These are phyloP conservation scores for Emys orbicularis DNA, from an alignment of 2,797 vertebrate species.

Conservation along the genomic window DNA sequence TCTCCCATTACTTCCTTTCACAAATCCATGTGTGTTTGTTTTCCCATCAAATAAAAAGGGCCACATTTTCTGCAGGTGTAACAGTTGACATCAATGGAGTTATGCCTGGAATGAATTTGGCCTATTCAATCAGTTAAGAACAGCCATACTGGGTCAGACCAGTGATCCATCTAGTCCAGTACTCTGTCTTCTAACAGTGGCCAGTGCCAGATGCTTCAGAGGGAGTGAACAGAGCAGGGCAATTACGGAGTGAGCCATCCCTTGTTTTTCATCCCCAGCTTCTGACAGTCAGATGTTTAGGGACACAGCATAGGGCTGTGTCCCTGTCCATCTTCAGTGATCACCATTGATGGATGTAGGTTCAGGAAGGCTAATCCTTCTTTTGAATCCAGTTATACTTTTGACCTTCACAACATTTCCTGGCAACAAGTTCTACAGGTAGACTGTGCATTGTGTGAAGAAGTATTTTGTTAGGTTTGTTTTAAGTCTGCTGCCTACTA, in stretches of 20 bases:
- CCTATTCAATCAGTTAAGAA: background rate
- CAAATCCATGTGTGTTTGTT: constrained; percentile 62
- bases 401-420: background rate
- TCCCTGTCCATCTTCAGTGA: background rate
- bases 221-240: background rate
- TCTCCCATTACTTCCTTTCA: constrained; percentile 42
- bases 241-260: background rate
- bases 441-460: background rate
- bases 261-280: background rate
- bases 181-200: background rate
- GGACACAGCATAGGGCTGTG: background rate
- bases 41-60: constrained; percentile 62
- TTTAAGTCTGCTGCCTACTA: background rate
- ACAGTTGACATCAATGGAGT: background rate
- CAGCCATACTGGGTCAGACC: background rate
- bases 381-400: background rate
- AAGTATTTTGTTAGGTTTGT: background rate
- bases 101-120: background rate
- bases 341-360: background rate
- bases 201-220: background rate
- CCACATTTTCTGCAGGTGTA: background rate
- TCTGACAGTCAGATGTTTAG: background rate
- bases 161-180: background rate
- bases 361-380: background rate
- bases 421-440: background rate